Base-by-base conservation (phyloP, 1,140 invertebrate species). In the Andricus grossulariae region DNA sequence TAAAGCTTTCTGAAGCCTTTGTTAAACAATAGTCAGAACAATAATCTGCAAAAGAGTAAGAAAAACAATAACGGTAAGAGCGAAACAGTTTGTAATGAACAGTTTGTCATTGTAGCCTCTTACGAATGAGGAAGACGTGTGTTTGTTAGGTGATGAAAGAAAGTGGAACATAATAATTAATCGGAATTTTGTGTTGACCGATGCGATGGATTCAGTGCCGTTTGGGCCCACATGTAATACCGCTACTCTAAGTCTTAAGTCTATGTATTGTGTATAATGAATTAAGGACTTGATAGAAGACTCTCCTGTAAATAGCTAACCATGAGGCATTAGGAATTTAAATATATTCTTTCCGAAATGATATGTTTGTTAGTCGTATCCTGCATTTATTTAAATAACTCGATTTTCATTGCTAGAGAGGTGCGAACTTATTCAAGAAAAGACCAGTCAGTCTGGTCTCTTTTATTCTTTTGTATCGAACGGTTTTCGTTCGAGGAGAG, bases 231-330 rank as follows among this genome's bases (percentile, higher is more conserved):
- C 85, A 86, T 80, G 81, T 87, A 88, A 84, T 87, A 86, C 83
- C 79, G 84, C 85, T 86, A 86, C 78, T 85, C 39, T 39, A 66
- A 39, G 25, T 13, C 39, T 82, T 90, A 91, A 90, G 89, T 90
- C 87, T 89, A 89, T 89, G 88, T 91, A 90, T 86, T 91, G 88
- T 90, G 89, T 90, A 91, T 89, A 90, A 90, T 86, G 84, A 88
- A 88, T 87, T 90, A 90, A 89, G 87, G 85, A 90, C 86, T 90
- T 87, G 88, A 90, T 87, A 90, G 84, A 89, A 90, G 84, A 90
- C 87, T 89, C 79, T 84, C 83, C 85, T 91, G 90, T 91, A 91
- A 85, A 91, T 91, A 91, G 84, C 87, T 88, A 87, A 87, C 87
- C 84, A 88, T 88, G 87, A 90, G 89, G 87, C 89, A 90, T 90